phyloP scores from a whole-genome alignment of 2,888 invertebrate species.

The Melinaea marsaeus region DNA sequence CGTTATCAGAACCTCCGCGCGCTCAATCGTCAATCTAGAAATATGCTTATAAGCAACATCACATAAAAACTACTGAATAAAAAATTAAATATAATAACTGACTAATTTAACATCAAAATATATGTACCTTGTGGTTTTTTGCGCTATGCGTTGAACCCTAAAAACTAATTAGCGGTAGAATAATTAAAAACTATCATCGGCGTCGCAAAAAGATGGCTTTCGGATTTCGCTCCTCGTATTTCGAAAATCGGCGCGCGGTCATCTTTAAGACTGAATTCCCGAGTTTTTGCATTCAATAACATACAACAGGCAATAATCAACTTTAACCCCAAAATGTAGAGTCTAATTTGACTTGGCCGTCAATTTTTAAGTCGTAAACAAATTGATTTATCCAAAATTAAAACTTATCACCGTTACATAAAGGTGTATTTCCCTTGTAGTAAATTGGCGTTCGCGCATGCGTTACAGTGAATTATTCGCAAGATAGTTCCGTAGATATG shows the following conservation, averaged over 20 bases:
- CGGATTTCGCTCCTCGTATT: conserved; percentile 71
- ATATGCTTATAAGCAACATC: too few relatives aligned
- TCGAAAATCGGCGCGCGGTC: conserved; percentile 68
- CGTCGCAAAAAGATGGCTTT: conserved; percentile 60
- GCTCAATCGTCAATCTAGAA: too few relatives aligned
- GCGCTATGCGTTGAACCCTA: conserved; percentile 37
- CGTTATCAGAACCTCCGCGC: too few relatives aligned
- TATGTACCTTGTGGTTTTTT: conserved; percentile 1
- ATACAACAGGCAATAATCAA: conserved; percentile 28
- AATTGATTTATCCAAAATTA: conserved; percentile 9
- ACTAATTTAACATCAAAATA: too few relatives aligned
- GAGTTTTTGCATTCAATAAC: conserved; percentile 31
- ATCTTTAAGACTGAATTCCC: conserved; percentile 56
- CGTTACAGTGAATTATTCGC: conserved; percentile 60
- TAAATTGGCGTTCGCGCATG: conserved; percentile 35
- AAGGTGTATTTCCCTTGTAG: conserved; percentile 23
- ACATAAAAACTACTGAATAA: too few relatives aligned
- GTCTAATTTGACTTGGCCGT: conserved; percentile 21
- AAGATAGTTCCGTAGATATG: conserved; percentile 68
- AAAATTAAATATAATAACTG: too few relatives aligned
- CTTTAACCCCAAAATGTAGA: conserved; percentile 22
- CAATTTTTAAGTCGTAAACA: conserved; percentile 13
- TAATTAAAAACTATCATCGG: conserved; percentile 68
- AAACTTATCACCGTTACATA: conserved; percentile 4
- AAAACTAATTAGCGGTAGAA: conserved; percentile 64